Evolutionary conservation across 2,888 invertebrate genomes (phyloP), one percentile per base, ranked within the genome.

Genomic region (Sphinx pinastri): DNA sequence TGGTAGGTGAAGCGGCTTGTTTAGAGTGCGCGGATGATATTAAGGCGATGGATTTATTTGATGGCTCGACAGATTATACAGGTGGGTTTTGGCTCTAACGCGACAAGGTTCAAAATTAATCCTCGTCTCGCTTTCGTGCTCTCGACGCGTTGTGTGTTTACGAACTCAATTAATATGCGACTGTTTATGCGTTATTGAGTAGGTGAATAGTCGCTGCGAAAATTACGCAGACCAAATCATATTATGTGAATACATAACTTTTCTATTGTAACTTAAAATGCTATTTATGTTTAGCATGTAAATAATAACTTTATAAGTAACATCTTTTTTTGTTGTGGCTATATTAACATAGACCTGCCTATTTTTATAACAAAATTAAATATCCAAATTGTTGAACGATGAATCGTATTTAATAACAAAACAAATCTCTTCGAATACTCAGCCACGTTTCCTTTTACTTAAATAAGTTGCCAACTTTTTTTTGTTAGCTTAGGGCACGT

Each of bases 1-100:
- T 80, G 81, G 79, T 75, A 82, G 80, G 84, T 84, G 81, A 79
- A 76, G 72, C 74, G 70, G 77, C 77, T 73, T 77, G 75, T 79
- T 78, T 74, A 71, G 69, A 72, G 68, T 71, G 72, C 75, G 72
- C 57, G 68, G 69, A 59, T 70, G 73, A 74, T 74, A 73, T 75
- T 80, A 77, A 78, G 77, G 75, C 76, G 74, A 71, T 59, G 75
- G 78, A 79, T 81, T 75, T 75, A 76, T 77, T 79, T 76, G 76
- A 81, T 69, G 45, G 72, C 75, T 71, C 72, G 77, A 73, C 67
- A 71, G 75, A 76, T 74, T 72, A 72, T 71, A 67, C 58, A 69
- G 66, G 68, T 57, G 55, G 19, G 45, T 63, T 63, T 63, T 19
- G 19, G 59, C 54, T 70, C 38, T 31, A 57, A 13, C 60, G 57